Evolutionary conservation across 2,888 invertebrate genomes (phyloP), one percentile per base, ranked within the genome.

Genomic region (Rhamnusium bicolor): DNA sequence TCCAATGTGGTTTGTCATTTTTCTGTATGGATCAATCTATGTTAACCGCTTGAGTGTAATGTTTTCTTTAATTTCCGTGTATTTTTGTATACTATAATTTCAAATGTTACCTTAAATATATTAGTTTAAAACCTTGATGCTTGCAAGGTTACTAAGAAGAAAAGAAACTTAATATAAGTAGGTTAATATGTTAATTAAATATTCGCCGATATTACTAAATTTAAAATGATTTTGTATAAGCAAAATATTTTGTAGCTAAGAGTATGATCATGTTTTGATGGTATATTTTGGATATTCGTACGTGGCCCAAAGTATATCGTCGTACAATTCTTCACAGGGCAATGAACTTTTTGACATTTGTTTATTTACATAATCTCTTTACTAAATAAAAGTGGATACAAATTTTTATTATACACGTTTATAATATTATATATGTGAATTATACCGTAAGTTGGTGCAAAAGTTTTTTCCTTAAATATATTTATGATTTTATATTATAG

Each of bases 241-340:
- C 12, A 10, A 32, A 12, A 32, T 32, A 32, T 32, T 32, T 12
- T 12, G 2, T 10, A 6, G 32, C 32, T 32, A 14, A 40, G 32
- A 32, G 10, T n/a, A 40, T 40, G 4, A 40, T 40, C 4, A 40
- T 40, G 4, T 40, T 12, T 12, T n/a, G n/a, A 40, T n/a, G 40
- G 40, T 40, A 32, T 58, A 58, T 58, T 58, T 58, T 58, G 58
- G 18, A 58, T 18, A 58, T 14, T 29, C 3, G 16, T 58, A 32
- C 21, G 5, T 32, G 32, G 58, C 32, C 14, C 27, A 58, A 58
- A 29, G 18, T 51, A 51, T 51, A 51, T 12, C 18, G 2, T 19
- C 18, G 1, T 16, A 51, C 19, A 2, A 51, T 51, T 18, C 7
- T 51, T 51, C 12, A 8, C 19, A 19, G 18, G 10, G 5, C 8